Evolutionary conservation across 2,113 vertebrate species (phyloP), one percentile per base, ranked within the genome.

Genomic region (Salvelinus sp.): DNA sequence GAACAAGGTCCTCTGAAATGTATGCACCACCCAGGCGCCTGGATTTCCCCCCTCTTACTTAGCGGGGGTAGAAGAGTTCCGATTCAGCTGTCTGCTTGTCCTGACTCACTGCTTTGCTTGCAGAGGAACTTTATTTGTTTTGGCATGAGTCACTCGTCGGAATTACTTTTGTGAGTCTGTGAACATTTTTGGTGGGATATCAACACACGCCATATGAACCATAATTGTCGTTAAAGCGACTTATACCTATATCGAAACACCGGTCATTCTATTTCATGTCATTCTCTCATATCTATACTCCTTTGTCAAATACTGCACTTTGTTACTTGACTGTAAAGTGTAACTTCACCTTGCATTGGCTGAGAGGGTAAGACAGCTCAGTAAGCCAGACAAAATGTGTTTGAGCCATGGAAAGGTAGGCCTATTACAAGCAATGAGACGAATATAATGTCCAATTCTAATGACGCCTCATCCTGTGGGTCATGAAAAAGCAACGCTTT

Each of bases 41-140:
- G 86, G 87, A 80, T 83, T 88, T 90, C 82, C 82, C 85, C 83
- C 22, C 38, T 44, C 23, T 91, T 84, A 90, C 86, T 77, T 84
- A 57, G 66, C 7, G 64, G 63, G 86, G 66, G 33, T 69, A 54
- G 82, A 50, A 78, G 68, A 69, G 70, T 76, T 82, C 75, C 44
- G 27, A 76, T 78, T 79, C 71, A 64, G 38, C 38, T 69, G 73
- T 57, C 60, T 33, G 73, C 60, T 54, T 57, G 50, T 79, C 70
- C 81, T 90, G 85, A 88, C 80, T 91, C 88, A 72, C 71, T 74
- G 27, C 69, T 33, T 71, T 72, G 76, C 44, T 6, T 66, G 70
- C 62, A 70, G 60, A 68, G 70, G 23, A 62, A 69, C 71, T 85
- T 83, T 77, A 73, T 68, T 79, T 22, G 67, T 0, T 72, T 69